Base-by-base conservation (phyloP, 1,140 invertebrate genomes). In the Drosophila sp. region DNA sequence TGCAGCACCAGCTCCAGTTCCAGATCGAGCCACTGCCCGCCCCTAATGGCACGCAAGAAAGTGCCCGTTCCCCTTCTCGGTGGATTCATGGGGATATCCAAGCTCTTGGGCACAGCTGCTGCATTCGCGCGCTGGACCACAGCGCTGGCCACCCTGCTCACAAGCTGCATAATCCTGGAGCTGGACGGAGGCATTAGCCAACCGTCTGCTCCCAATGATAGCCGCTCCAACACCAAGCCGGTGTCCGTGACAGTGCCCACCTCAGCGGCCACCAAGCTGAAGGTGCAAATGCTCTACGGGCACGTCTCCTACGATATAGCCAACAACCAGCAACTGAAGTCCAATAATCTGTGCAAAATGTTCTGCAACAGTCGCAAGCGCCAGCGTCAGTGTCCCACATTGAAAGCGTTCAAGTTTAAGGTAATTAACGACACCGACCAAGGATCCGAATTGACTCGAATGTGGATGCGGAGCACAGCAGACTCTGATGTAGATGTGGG, bases 321-420 rank as follows among this genome's bases (percentile, higher is more conserved):
- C 1, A 76, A 81, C 33, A 83, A 90, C 60, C 87, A 90, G 29
- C 87, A 90, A 41, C 55, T 87, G 4, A 87, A 84, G 58, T 73
- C 86, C 11, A 90, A 87, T 55, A 81, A 71, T 58, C 60, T 90
- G 10, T 81, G 80, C 40, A 87, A 76, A 61, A 81, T 90, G 76
- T 70, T 90, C 33, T 90, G 70, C 58, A 90, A 81, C 6, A 84
- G 78, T 60, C 84, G 78, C 3, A 90, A 79, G 33, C 32, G 75
- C 11, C 70, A 71, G n/a, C 56, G 71, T 0, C 63, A 73, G 33
- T 58, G 56, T 58, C 56, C 56, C 56, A 58, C 56, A 38, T 38
- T 58, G 17, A 58, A 58, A 38, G 56, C 32, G 2, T 50, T 50
- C 44, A 50, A 50, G 47, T 68, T 73, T 3, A 66, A 73, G 67